These are phyloP conservation scores for Leucania comma DNA, from an alignment of 2,888 invertebrate species.

Conservation along the genomic window DNA sequence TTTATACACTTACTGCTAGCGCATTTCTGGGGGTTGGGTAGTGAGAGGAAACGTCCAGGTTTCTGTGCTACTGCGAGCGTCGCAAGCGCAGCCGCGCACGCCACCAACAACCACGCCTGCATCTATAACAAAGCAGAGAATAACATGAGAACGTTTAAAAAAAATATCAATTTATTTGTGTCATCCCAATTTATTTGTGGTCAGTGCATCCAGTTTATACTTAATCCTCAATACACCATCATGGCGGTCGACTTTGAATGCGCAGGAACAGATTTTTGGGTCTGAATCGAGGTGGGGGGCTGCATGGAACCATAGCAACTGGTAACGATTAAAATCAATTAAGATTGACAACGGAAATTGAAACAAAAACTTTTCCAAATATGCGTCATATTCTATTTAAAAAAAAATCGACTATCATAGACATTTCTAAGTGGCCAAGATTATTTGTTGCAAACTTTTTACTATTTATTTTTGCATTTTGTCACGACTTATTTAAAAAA, in stretches of 20 bases:
- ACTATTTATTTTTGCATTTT: neutral
- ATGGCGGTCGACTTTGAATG: too few relatives aligned
- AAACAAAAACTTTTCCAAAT: too few relatives aligned
- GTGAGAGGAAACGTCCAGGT: constrained; percentile 95
- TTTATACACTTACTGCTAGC: constrained; percentile 94
- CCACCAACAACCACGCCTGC: constrained; percentile 93
- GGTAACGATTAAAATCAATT: too few relatives aligned
- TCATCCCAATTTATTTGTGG: neutral
- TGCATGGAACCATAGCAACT: too few relatives aligned
- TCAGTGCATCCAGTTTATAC: neutral
- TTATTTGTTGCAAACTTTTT: constrained; percentile 4
- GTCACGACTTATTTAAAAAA: neutral
- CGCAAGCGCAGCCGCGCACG: constrained; percentile 87
- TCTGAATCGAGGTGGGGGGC: too few relatives aligned
- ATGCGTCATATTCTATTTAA: constrained; percentile 15
- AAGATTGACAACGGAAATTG: too few relatives aligned
- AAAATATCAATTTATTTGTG: neutral
- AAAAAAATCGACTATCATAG: neutral
- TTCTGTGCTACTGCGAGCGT: constrained; percentile 93
- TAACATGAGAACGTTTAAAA: neutral
- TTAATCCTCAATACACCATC: too few relatives aligned
- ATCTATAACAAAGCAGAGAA: constrained; percentile 89
- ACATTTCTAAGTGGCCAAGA: constrained; percentile 11
- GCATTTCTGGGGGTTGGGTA: constrained; percentile 96
- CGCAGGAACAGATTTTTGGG: too few relatives aligned